A percentile compares a stretch with the other conserved stretches of the same genome.
Evolutionary conservation across 2,888 invertebrate species (phyloP).

Genomic region (Orgyia antiqua): DNA sequence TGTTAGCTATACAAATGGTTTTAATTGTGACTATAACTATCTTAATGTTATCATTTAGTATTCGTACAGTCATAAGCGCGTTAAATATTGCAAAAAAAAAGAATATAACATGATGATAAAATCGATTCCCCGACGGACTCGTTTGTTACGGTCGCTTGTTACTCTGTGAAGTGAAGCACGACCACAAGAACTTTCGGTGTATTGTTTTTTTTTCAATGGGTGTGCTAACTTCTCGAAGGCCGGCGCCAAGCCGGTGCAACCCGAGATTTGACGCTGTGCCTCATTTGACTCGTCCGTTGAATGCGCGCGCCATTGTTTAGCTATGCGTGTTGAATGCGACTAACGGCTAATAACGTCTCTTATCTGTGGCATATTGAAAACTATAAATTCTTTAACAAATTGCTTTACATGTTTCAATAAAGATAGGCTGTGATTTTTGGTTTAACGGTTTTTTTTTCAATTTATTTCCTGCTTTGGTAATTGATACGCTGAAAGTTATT

Average conservation of each 20-base stretch:
- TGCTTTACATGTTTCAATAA: too few species aligned
- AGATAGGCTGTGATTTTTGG: too few species aligned
- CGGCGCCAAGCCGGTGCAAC: conserved; percentile 70
- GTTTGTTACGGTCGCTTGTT: conserved; percentile 61
- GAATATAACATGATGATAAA: conserved; percentile 21
- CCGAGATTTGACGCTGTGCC: conserved; percentile 68
- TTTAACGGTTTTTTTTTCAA: too few species aligned
- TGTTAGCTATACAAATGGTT: background rate
- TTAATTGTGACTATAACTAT: too few species aligned
- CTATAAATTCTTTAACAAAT: too few species aligned
- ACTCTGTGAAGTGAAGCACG: conserved; percentile 57
- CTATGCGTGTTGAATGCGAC: conserved; percentile 53
- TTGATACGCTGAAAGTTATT: too few species aligned
- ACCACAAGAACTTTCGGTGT: conserved; percentile 46
- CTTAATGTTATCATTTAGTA: too few species aligned
- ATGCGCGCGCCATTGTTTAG: conserved; percentile 60
- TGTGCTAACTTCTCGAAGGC: conserved; percentile 59
- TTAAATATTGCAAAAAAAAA: conserved; percentile 4
- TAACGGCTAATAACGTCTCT: conserved; percentile 39
- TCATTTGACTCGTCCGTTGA: conserved; percentile 65
- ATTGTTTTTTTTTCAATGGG: conserved; percentile 56
- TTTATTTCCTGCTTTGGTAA: too few species aligned
- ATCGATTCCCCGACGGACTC: conserved; percentile 36
- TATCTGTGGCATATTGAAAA: conserved; percentile 40
- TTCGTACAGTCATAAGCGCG: too few species aligned